These are phyloP conservation scores for Aselliscus stoliczkanus DNA, from an alignment of 2,797 vertebrate genomes.

Conservation along the genomic window DNA sequence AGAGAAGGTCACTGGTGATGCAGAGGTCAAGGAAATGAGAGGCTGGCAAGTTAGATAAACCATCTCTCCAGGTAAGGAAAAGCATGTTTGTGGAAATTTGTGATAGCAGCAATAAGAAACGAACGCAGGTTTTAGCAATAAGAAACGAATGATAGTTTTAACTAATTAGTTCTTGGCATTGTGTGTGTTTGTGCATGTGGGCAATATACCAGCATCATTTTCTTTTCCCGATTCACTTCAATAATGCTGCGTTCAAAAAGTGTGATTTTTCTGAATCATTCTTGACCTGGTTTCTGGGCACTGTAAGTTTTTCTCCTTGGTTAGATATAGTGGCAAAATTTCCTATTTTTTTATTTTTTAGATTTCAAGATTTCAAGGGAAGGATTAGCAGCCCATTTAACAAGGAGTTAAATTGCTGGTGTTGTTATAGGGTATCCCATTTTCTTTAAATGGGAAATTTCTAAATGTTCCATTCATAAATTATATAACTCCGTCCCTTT, in stretches of 20 bases:
- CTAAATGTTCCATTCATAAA: background rate
- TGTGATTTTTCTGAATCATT: background rate
- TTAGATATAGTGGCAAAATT: background rate
- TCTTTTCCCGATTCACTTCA: background rate
- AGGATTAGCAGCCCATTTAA: background rate
- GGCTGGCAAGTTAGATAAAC: background rate
- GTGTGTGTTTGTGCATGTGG: too few species aligned
- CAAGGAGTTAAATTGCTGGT: background rate
- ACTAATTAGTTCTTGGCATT: background rate
- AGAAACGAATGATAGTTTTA: too few species aligned
- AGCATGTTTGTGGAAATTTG: background rate
- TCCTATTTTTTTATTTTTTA: background rate
- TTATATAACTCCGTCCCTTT: background rate
- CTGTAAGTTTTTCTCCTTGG: background rate
- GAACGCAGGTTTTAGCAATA: too few species aligned
- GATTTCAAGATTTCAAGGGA: background rate
- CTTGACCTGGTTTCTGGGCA: background rate
- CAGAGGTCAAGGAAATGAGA: background rate
- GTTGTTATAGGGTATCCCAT: background rate
- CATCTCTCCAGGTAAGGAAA: background rate
- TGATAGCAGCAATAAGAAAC: background rate
- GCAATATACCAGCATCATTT: background rate
- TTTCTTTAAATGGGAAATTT: background rate
- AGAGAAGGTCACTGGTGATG: background rate
- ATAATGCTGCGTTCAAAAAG: background rate